Base-by-base conservation (phyloP, 2,113 vertebrate species). In the Piprites chloris region DNA sequence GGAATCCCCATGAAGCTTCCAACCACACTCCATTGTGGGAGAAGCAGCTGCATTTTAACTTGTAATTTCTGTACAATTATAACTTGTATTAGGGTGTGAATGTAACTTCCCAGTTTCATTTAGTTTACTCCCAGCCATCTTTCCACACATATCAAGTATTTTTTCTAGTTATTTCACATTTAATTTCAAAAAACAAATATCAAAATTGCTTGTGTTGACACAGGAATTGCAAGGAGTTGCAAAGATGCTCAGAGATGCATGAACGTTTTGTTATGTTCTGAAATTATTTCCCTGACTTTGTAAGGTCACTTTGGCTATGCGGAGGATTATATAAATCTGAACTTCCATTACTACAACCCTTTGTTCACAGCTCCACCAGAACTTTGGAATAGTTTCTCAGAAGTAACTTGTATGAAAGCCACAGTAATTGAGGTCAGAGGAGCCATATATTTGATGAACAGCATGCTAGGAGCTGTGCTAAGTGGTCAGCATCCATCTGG, bases 341-440 rank as follows among this genome's bases (percentile, higher is more conserved):
- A 71, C 22, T 80, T 81, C 50, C 37, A 62, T 75, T 94, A 88
- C 74, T 50, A 9, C 30, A 84, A 30, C 20, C 50, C 33, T 95
- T 90, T 90, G n/a, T 90, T 94, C 49, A 39, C 59, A 85, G 49
- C 33, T 94, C 68, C 68, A 39, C 11, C 37, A 67, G 50, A 95
- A 96, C 42, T 93, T 85, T 33, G 28, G 35, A 90, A 61, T 26
- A 88, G 78, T 66, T 84, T 91, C 84, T 97, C 79, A 93, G 73
- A 95, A 95, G 89, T 85, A 53, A 76, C 86, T 96, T 86, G 17
- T 76, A 42, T 81, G 83, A 80, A 49, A 52, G 32, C 46, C 21
- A 7, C 11, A 78, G 69, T 96, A 97, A 97, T 97, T 97, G 95
- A 92, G 97, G 96, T 97, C 95, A 94, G 66, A 90, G 35, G 41